A percentile compares a stretch with the other conserved stretches of the same genome.
Evolutionary conservation across 2,888 invertebrate species (phyloP).

Genomic region (Noctua pronuba): DNA sequence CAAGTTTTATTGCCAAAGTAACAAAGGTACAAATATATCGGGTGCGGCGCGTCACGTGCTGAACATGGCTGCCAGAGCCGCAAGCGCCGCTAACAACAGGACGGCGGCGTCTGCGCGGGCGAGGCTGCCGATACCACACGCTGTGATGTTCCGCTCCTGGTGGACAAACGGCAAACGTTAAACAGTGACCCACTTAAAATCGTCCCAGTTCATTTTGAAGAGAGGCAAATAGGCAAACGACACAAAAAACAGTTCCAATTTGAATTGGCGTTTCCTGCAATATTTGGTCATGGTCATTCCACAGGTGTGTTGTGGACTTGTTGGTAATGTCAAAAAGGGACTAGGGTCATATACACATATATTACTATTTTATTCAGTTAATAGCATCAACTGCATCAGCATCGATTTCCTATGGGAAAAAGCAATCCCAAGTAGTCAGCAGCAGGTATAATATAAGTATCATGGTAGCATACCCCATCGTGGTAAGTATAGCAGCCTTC

Average conservation of each 20-base stretch:
- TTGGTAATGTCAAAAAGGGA: not conserved
- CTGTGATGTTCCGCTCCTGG: slow-evolving; percentile 85
- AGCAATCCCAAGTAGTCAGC: not conserved
- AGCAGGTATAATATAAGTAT: not conserved
- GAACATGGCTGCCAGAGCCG: slow-evolving; percentile 62
- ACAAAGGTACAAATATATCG: slow-evolving; percentile 85
- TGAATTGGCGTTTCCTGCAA: not conserved
- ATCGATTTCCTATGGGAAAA: not conserved
- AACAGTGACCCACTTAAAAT: not conserved
- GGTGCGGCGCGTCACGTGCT: slow-evolving; percentile 53
- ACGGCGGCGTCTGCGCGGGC: slow-evolving; percentile 70
- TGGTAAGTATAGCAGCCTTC: slow-evolving; percentile 95
- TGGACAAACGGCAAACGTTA: slow-evolving; percentile 39
- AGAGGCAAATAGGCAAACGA: no score
- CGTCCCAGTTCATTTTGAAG: not conserved
- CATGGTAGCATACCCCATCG: slow-evolving; percentile 88
- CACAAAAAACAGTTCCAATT: not conserved
- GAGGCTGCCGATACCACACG: slow-evolving; percentile 81
- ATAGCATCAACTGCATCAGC: no score
- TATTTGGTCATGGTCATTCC: not conserved
- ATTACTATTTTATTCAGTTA: not conserved
- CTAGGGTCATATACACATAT: not conserved
- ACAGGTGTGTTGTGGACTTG: not conserved
- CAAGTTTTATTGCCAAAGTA: slow-evolving; percentile 86
- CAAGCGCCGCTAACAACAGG: slow-evolving; percentile 66